phyloP scores from a whole-genome alignment of 2,888 invertebrate species.

The Adineta ricciae region DNA sequence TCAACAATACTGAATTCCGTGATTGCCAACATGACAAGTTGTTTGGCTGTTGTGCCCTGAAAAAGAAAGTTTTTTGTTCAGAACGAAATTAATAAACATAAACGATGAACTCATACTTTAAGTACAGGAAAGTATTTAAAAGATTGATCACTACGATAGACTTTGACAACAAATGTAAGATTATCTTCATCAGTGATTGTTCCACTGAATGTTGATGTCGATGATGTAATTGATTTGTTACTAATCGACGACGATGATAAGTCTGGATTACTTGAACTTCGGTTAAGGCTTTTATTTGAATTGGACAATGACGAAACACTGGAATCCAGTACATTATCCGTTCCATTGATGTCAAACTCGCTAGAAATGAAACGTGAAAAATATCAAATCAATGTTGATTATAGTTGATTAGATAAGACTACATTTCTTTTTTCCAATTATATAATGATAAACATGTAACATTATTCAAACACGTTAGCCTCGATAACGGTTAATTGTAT shows the following conservation, averaged over 20 bases:
- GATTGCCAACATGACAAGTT: constrained; percentile 87
- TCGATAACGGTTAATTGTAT: too few species aligned
- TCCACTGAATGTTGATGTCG: neutral
- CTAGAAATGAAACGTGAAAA: neutral
- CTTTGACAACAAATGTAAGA: constrained; percentile 54
- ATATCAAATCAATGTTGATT: neutral
- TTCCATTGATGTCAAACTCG: neutral
- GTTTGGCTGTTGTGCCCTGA: constrained; percentile 58
- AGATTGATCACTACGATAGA: constrained; percentile 83
- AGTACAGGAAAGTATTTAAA: constrained; percentile 92
- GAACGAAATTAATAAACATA: too few species aligned
- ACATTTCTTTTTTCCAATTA: neutral
- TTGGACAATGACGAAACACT: neutral
- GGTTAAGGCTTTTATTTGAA: neutral
- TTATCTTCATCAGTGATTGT: neutral
- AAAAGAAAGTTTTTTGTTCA: neutral
- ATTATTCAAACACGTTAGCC: neutral
- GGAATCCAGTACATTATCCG: neutral
- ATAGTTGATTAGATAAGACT: too few species aligned
- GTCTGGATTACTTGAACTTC: constrained; percentile 21
- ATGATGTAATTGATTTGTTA: neutral
- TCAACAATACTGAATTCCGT: constrained; percentile 91
- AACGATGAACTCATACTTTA: too few species aligned
- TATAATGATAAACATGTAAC: neutral
- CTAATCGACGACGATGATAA: neutral